Evolutionary conservation across 2,888 invertebrate genomes (phyloP), one percentile per base, ranked within the genome.

Genomic region (Phengaris arion): DNA sequence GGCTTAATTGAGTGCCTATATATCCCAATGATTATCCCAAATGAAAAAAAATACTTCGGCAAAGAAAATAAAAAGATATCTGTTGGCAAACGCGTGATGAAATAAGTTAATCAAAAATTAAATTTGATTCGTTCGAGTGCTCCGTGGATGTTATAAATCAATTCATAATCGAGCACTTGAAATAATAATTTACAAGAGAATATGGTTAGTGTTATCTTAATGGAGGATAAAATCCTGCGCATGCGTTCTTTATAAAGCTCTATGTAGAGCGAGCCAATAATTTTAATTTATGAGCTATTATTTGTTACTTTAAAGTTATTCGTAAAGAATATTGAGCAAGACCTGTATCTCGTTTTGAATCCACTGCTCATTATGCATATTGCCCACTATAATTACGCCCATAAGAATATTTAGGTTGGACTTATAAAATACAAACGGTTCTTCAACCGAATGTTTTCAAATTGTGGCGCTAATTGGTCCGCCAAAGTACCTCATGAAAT

Each of bases 121-220:
- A 35, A 72, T 45, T 68, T 68, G 35, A 35, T 72, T 51, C 35
- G 52, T 54, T 72, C 51, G 12, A 51, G 35, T 52, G 51, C 10
- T 46, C 6, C 46, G 52, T 52, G 72, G 72, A 35, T 72, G 72
- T 54, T 72, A 52, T 72, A 72, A 54, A 72, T 72, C 72, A 72
- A 52, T 54, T 54, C 52, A 72, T 69, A 72, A 72, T 72, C 54
- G 72, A 52, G 35, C 72, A 72, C 72, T 72, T 52, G 72, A 72
- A 52, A 52, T 72, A 54, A 35, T 52, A 54, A 51, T 48, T 70
- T 51, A 51, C 51, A 64, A 52, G 52, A 59, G 59, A 59, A 69
- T 69, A 48, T 52, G 72, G 70, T 70, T 70, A 70, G 48, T 70
- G 51, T 70, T 70, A 70, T 70, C 70, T 48, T 70, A 51, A 48